Conservation (phyloP, 2,888 invertebrate species). For the Cyaniris semiargus region DNA sequence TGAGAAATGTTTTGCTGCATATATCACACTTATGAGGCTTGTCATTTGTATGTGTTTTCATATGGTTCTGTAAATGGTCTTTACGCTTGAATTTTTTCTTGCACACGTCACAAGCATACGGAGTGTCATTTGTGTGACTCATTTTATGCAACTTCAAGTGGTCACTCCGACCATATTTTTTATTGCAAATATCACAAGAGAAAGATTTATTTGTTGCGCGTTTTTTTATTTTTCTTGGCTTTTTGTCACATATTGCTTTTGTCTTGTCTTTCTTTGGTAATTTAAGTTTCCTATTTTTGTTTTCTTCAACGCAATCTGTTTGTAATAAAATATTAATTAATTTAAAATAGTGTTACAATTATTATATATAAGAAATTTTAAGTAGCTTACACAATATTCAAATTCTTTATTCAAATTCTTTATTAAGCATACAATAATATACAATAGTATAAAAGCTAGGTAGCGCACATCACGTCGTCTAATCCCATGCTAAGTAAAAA, state of each 20-base stretch:
- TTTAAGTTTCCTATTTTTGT: not conserved
- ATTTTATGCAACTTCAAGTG: slow-evolving; percentile 23
- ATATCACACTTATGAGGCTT: slow-evolving; percentile 4
- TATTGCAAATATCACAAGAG: slow-evolving; percentile 9
- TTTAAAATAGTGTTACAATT: not conserved
- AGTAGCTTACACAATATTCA: no score
- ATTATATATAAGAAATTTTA: no score
- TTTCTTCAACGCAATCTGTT: not conserved
- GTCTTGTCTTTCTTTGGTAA: not conserved
- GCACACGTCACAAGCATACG: not conserved
- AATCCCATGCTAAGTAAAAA: no score
- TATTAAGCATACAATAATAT: no score
- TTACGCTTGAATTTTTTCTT: slow-evolving; percentile 8
- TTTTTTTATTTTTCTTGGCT: not conserved
- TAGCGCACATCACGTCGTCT: no score
- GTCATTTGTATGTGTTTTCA: slow-evolving; percentile 1
- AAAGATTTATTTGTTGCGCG: not conserved
- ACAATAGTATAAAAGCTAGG: no score
- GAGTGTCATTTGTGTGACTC: not conserved
- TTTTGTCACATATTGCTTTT: not conserved
- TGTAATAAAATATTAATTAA: not conserved
- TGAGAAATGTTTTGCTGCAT: not conserved
- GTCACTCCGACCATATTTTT: slow-evolving; percentile 21
- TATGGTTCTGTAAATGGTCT: not conserved
- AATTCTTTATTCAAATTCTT: no score